These are phyloP conservation scores for Cydia strobilella DNA, from an alignment of 1,140 invertebrate genomes.

Conservation along the genomic window DNA sequence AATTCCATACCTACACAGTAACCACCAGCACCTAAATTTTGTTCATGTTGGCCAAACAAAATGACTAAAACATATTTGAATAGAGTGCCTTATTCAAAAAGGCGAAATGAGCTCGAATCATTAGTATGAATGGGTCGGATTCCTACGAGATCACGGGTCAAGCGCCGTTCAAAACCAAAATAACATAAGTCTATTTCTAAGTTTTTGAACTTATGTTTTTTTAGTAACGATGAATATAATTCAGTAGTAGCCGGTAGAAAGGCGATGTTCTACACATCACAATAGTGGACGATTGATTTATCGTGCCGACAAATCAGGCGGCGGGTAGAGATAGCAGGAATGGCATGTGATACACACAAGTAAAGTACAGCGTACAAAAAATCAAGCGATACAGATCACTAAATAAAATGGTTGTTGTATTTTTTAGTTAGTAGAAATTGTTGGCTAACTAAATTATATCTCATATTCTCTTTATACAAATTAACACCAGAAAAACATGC, in stretches of 20 bases:
- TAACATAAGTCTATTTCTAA: not conserved
- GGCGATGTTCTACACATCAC: slow-evolving; percentile 49
- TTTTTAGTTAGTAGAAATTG: not conserved
- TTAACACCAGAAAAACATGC: not conserved
- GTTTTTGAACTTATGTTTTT: not conserved
- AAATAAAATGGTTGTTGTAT: not conserved
- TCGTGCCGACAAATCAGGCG: slow-evolving; percentile 46
- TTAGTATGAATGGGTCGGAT: slow-evolving; percentile 24
- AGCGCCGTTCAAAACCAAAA: not conserved
- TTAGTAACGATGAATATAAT: not conserved
- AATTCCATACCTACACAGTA: not conserved
- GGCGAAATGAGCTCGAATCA: slow-evolving; percentile 19
- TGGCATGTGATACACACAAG: slow-evolving; percentile 35
- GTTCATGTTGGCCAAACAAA: not conserved
- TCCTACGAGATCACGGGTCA: slow-evolving; percentile 19
- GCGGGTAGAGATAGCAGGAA: slow-evolving; percentile 6
- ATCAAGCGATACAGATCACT: slow-evolving; percentile 1
- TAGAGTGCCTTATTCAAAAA: slow-evolving; percentile 3
- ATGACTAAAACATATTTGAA: slow-evolving; percentile 24
- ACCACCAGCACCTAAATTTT: not conserved
- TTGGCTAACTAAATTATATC: not conserved
- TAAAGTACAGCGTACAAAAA: slow-evolving; percentile 32
- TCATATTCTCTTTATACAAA: not conserved
- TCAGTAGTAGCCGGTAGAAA: slow-evolving; percentile 41
- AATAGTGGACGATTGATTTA: slow-evolving; percentile 63